Evolutionary conservation across 2,888 invertebrate species (phyloP).

Genomic region (Tenthredo notha): DNA sequence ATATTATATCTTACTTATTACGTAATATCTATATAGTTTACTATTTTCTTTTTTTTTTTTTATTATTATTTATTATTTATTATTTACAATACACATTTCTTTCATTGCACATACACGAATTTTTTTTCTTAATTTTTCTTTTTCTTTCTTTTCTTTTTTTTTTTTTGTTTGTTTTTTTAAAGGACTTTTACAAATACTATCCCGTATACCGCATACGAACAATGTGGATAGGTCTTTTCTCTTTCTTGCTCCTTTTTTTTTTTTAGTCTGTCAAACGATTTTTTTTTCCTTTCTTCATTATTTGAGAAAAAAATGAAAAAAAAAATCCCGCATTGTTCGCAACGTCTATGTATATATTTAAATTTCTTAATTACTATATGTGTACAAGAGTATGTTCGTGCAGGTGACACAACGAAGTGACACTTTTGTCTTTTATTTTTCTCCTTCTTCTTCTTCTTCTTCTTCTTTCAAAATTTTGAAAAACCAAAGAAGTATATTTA

Average conservation of each 20-base stretch:
- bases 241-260: not conserved
- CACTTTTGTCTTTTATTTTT: not conserved
- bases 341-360: not conserved
- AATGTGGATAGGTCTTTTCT: not conserved
- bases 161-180: not conserved
- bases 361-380: not conserved
- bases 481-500: not conserved
- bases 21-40: not conserved
- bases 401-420: not conserved
- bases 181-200: slow-evolving; percentile 14
- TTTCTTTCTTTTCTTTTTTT: not conserved
- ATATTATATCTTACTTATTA: not conserved
- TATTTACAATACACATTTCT: slow-evolving; percentile 41
- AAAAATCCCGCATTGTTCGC: slow-evolving; percentile 8
- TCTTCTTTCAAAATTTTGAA: not conserved
- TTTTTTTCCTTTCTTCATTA: not conserved
- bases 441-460: not conserved
- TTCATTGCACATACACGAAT: slow-evolving; percentile 37
- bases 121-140: not conserved
- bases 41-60: not conserved
- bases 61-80: not conserved
- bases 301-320: not conserved
- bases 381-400: not conserved
- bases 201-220: not conserved
- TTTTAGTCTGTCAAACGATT: not conserved